These are phyloP conservation scores for Lepidurus apus DNA, from an alignment of 1,140 invertebrate species.

Conservation along the genomic window DNA sequence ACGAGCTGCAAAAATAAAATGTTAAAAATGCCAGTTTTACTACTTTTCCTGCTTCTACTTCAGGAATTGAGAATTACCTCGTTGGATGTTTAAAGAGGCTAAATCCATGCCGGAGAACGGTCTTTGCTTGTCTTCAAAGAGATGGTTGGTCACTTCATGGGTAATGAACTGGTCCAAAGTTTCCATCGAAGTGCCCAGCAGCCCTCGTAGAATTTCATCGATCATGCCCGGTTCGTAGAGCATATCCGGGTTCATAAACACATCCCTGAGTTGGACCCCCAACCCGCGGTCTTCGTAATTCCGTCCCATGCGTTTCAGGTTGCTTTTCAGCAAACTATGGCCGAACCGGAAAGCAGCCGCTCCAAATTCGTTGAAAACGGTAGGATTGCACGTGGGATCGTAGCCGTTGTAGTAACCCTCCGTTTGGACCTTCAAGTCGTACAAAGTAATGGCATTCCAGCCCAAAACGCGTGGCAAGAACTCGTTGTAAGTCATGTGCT, in stretches of 20 bases:
- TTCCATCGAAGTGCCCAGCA: constrained; percentile 52
- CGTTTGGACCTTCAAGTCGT: constrained; percentile 48
- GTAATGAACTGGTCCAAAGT: constrained; percentile 52
- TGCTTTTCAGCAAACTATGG: constrained; percentile 58
- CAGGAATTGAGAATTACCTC: constrained; percentile 49
- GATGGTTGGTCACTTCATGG: constrained; percentile 52
- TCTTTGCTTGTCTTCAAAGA: constrained; percentile 51
- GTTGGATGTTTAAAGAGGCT: constrained; percentile 80
- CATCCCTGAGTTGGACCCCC: constrained; percentile 51
- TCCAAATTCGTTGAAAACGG: constrained; percentile 60
- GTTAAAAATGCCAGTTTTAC: neutral
- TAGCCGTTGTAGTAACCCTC: constrained; percentile 56
- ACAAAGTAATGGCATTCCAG: constrained; percentile 44
- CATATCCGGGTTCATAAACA: constrained; percentile 56
- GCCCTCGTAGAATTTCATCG: constrained; percentile 51
- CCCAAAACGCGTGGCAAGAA: constrained; percentile 59
- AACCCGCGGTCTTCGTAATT: constrained; percentile 46
- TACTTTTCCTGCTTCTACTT: neutral
- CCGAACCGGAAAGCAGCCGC: constrained; percentile 60
- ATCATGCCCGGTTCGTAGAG: constrained; percentile 44
- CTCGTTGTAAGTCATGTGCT: constrained; percentile 58
- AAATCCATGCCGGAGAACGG: constrained; percentile 71
- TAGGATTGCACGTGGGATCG: constrained; percentile 54
- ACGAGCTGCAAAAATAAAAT: constrained; percentile 42
- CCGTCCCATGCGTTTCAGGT: constrained; percentile 52